These are phyloP conservation scores for Vanessa cardui DNA, from an alignment of 2,888 invertebrate species.

Conservation along the genomic window DNA sequence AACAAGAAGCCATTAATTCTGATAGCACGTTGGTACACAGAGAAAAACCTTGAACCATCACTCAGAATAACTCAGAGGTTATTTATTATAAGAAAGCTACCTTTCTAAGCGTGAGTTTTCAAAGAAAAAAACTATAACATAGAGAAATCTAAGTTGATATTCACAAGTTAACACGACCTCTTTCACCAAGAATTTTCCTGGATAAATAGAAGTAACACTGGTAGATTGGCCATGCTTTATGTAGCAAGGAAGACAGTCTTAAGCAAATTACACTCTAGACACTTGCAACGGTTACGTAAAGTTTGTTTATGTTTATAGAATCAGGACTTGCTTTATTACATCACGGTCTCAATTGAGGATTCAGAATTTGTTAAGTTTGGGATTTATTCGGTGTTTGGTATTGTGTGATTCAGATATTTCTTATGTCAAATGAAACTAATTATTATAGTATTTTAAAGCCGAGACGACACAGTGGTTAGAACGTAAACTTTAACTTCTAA, in stretches of 20 bases:
- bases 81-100: conserved; percentile 7
- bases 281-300: background rate
- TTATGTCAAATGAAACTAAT: too few species aligned
- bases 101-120: background rate
- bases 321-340: too few species aligned
- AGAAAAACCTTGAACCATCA: background rate
- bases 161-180: conserved; percentile 11
- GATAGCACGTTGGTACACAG: background rate
- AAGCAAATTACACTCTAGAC: background rate
- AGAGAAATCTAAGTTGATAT: conserved; percentile 11
- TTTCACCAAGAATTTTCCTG: conserved; percentile 9
- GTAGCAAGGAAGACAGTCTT: background rate
- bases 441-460: too few species aligned
- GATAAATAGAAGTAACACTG: conserved; percentile 7
- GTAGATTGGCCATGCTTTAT: background rate
- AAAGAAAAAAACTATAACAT: conserved; percentile 14
- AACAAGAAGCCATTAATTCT: background rate
- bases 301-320: too few species aligned
- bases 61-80: background rate
- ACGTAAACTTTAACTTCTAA: too few species aligned
- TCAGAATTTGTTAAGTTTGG: too few species aligned
- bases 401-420: too few species aligned
- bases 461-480: too few species aligned
- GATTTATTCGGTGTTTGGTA: too few species aligned
- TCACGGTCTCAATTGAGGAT: too few species aligned